Conservation (phyloP, 2,888 invertebrate genomes). For the Hemaris fuciformis region DNA sequence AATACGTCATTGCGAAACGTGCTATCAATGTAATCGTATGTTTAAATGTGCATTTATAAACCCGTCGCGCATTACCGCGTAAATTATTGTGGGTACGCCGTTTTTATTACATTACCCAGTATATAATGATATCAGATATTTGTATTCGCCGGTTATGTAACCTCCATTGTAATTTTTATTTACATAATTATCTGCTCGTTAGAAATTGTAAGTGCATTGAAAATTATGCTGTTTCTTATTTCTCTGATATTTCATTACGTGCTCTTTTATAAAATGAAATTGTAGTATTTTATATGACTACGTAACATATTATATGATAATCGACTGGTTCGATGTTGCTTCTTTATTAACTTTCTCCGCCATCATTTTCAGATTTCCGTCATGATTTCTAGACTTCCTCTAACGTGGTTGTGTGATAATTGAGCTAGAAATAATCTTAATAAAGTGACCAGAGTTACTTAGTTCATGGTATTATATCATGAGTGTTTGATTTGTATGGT, state of each 20-base stretch:
- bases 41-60: background rate
- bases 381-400: background rate
- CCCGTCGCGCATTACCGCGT: background rate
- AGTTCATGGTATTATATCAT: too few relatives aligned
- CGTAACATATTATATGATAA: background rate
- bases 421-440: too few relatives aligned
- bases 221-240: background rate
- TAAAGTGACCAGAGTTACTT: too few relatives aligned
- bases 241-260: background rate
- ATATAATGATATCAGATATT: background rate
- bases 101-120: background rate
- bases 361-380: background rate
- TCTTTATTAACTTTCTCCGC: background rate
- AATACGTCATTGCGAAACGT: background rate
- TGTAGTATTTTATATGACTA: background rate
- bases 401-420: too few relatives aligned
- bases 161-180: conserved; percentile 13
- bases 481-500: too few relatives aligned
- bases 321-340: background rate
- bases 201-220: background rate
- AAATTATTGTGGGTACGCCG: background rate
- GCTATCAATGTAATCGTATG: background rate
- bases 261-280: background rate
- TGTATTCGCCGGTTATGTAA: background rate
- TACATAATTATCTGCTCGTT: conserved; percentile 8